These are phyloP conservation scores for Pemphredon lugubris DNA, from an alignment of 2,888 invertebrate species.

Conservation along the genomic window DNA sequence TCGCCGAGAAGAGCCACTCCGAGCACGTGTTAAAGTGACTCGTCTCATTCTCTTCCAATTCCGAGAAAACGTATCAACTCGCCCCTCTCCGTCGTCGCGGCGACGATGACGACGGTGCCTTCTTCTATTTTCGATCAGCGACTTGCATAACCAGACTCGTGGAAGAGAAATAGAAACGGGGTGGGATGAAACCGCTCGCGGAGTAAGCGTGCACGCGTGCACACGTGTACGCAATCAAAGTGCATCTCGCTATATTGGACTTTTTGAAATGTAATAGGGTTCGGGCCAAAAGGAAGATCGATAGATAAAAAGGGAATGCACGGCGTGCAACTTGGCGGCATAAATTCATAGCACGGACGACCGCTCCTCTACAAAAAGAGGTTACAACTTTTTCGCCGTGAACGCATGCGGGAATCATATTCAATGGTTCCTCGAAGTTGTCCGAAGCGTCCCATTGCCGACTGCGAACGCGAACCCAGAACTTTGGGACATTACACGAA, in stretches of 20 bases:
- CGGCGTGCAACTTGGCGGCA: too few species aligned
- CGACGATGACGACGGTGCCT: conserved; percentile 50
- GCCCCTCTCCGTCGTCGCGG: conserved; percentile 51
- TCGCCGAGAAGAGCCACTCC: background rate
- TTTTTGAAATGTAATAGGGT: conserved; percentile 1
- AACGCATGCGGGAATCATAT: too few species aligned
- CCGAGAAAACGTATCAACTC: conserved; percentile 57
- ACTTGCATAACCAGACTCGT: conserved; percentile 60
- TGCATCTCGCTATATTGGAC: conserved; percentile 14
- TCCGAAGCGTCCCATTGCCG: too few species aligned
- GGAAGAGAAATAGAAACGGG: conserved; percentile 53
- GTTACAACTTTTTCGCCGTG: too few species aligned
- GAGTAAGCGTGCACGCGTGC: conserved; percentile 13
- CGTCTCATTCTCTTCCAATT: conserved; percentile 55
- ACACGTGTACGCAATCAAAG: background rate
- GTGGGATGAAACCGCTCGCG: conserved; percentile 29
- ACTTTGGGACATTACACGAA: too few species aligned
- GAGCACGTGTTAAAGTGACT: conserved; percentile 37
- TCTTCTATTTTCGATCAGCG: conserved; percentile 66
- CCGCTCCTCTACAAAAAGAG: too few species aligned
- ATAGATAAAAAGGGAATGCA: too few species aligned
- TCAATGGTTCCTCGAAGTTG: too few species aligned
- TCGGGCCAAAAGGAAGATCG: too few species aligned
- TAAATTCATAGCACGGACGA: too few species aligned
- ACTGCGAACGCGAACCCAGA: too few species aligned